A percentile compares a stretch with the other conserved stretches of the same genome.
Evolutionary conservation across 1,140 invertebrate species (phyloP).

Genomic region (Tribolium castaneum): DNA sequence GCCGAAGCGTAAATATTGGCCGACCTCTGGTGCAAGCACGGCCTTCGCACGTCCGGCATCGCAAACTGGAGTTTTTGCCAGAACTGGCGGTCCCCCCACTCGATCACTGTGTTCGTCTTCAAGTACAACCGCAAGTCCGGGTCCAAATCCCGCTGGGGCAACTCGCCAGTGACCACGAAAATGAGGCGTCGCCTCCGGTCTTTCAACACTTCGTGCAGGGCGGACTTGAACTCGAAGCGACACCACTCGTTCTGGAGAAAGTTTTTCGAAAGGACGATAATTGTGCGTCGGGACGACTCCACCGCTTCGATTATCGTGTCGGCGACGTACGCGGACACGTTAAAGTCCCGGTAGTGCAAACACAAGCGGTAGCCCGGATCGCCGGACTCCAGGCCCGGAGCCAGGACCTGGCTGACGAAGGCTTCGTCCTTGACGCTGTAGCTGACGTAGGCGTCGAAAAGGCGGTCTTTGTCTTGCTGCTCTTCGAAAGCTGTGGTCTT

Average conservation of each 20-base stretch:
- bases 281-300: constrained; percentile 88
- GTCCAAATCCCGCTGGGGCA: constrained; percentile 87
- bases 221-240: constrained; percentile 91
- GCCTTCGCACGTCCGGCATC: constrained; percentile 80
- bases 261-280: constrained; percentile 91
- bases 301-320: constrained; percentile 92
- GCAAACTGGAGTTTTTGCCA: constrained; percentile 94
- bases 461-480: constrained; percentile 81
- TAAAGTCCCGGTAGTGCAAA: constrained; percentile 87
- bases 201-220: constrained; percentile 90
- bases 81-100: constrained; percentile 93
- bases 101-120: constrained; percentile 89
- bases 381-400: constrained; percentile 81
- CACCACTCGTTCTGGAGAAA: constrained; percentile 96
- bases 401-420: constrained; percentile 87
- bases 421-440: constrained; percentile 92
- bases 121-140: constrained; percentile 89
- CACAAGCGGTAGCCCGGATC: constrained; percentile 83
- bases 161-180: constrained; percentile 85
- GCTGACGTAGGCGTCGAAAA: constrained; percentile 91
- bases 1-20: constrained; percentile 73
- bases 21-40: constrained; percentile 70
- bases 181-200: constrained; percentile 84
- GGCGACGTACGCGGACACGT: constrained; percentile 84
- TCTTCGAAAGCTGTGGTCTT: constrained; percentile 81